A percentile compares a stretch with the other conserved stretches of the same genome.
phyloP scores from a whole-genome alignment of 2,888 invertebrate species.

The Coleophora flavipennella region DNA sequence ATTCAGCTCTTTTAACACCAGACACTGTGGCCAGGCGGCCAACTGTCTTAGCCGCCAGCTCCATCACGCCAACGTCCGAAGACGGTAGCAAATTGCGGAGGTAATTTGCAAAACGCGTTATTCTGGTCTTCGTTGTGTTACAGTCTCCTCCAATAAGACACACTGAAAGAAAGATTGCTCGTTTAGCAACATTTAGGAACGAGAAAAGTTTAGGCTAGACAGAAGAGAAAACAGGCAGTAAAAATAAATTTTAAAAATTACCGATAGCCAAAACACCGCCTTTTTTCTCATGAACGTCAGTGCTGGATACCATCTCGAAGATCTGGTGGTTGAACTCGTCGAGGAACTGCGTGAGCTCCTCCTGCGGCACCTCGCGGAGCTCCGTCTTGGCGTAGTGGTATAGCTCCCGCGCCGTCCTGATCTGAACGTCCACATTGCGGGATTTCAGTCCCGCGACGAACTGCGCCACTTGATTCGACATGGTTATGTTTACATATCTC shows the following conservation, averaged over 20 bases:
- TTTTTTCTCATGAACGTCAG: constrained; percentile 94
- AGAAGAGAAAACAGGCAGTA: too few species aligned
- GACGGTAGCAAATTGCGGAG: constrained; percentile 91
- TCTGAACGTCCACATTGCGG: constrained; percentile 86
- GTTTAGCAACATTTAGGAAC: too few species aligned
- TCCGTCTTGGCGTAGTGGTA: constrained; percentile 94
- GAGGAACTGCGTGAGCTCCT: constrained; percentile 91
- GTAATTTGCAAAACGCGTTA: constrained; percentile 94
- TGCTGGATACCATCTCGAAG: constrained; percentile 95
- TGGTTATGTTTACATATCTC: constrained; percentile 12
- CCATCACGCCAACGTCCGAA: constrained; percentile 94
- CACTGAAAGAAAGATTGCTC: constrained; percentile 77
- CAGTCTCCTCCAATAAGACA: constrained; percentile 95
- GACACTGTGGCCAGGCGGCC: constrained; percentile 93
- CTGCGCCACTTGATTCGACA: constrained; percentile 77
- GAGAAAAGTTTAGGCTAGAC: too few species aligned
- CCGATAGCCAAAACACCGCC: constrained; percentile 96
- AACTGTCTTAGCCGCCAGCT: constrained; percentile 95
- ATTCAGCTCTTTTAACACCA: constrained; percentile 95
- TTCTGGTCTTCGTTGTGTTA: constrained; percentile 90
- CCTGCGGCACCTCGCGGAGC: constrained; percentile 88
- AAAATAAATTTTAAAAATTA: constrained; percentile 39
- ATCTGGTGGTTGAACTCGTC: constrained; percentile 97
- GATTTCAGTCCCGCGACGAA: constrained; percentile 92
- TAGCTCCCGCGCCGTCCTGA: constrained; percentile 90